Base-by-base conservation (phyloP, 1,140 invertebrate species). In the Trinorchestia longiramus region DNA sequence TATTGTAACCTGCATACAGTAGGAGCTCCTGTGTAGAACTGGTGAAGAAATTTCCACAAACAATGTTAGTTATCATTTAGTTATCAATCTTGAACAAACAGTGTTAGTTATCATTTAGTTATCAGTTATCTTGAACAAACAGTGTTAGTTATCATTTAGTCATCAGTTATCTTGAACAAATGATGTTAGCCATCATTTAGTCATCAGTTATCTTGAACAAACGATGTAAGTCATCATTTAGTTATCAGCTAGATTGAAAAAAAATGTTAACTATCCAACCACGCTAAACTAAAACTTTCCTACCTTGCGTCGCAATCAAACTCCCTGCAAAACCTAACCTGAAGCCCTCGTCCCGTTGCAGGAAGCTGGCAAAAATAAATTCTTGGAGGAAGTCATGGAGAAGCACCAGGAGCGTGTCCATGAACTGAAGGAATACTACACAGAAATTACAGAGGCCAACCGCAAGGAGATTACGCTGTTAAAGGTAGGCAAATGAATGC, bases 291-390 rank as follows among this genome's bases (percentile, higher is more conserved):
- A 6, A 53, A 53, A 53, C 40, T 87, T 41, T 36, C 87, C 41
- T 87, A 87, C 8, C 11, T 40, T 36, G 36, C 87, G 62, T 77
- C 62, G 17, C 62, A 77, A 77, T 19, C 40, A 77, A 19, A 77
- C 62, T 40, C 40, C 62, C 62, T 19, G 62, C 36, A 4, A 8
- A 87, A 8, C 40, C 36, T 90, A 77, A 23, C 62, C 1, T 1
- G 3, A 77, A 77, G 62, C 36, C 28, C 3, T 3, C 11, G 8
- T 43, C 43, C 36, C 4, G 8, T 90, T 90, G 3, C 92, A 94
- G 92, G 92, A 94, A 43, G 92, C 92, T 15, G 40, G 92, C 40
- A 94, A 94, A 40, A 94, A 94, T 94, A 94, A 45, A 40, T 94
- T 94, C 44, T 36, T 94, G 8, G 92, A 94, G 36, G 44, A 94